A percentile compares a stretch with the other conserved stretches of the same genome.
Evolutionary conservation across 2,113 vertebrate species (phyloP).

Genomic region (Dryoscopus gambensis): DNA sequence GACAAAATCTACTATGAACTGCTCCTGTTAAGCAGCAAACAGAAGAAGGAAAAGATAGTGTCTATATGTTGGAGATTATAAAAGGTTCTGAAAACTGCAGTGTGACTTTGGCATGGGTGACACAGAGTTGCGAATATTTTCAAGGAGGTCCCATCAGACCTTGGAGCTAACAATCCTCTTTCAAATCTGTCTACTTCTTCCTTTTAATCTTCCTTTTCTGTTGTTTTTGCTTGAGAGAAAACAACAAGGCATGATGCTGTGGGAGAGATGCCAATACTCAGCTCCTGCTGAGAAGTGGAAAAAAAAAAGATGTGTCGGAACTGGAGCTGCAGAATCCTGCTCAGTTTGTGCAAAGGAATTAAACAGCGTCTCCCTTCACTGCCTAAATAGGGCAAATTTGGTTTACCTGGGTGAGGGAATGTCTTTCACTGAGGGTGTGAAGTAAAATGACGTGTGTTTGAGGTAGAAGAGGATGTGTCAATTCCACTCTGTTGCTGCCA

Average conservation of each 20-base stretch:
- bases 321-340: conserved; percentile 34
- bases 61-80: not conserved
- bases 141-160: conserved; percentile 29
- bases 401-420: not conserved
- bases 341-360: conserved; percentile 32
- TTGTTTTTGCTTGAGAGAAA: conserved; percentile 50
- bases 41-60: not conserved
- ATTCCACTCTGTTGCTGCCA: not conserved
- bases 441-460: not conserved
- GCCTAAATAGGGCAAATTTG: not conserved
- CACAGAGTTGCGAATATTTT: not conserved
- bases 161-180: conserved; percentile 3
- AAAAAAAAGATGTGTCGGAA: not conserved
- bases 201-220: conserved; percentile 52
- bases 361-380: not conserved
- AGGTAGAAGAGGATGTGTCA: not conserved
- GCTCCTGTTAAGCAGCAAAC: not conserved
- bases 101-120: not conserved
- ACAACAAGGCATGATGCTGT: conserved; percentile 49
- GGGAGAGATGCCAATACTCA: conserved; percentile 56
- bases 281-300: conserved; percentile 53
- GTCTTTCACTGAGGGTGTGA: not conserved
- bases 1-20: not conserved
- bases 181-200: conserved; percentile 42
- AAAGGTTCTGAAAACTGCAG: conserved; percentile 16